Percentiles rank a stretch among this genome's conserved stretches.
These are phyloP conservation scores for Oedothorax gibbosus DNA, from an alignment of 1,140 invertebrate genomes.

Conservation along the genomic window DNA sequence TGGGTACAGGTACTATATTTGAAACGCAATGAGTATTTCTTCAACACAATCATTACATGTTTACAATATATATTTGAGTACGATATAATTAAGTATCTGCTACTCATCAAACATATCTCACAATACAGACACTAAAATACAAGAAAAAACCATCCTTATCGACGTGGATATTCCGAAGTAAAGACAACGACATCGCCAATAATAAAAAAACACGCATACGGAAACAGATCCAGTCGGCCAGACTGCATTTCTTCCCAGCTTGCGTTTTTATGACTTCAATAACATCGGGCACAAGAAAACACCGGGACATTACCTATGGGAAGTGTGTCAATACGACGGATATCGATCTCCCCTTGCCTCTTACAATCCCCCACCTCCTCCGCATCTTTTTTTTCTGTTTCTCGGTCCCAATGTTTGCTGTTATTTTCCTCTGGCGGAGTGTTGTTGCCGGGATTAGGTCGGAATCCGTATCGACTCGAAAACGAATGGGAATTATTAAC, in stretches of 20 bases:
- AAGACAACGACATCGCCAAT: not conserved
- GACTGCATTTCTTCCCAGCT: conserved; percentile 33
- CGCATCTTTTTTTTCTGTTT: conserved; percentile 20
- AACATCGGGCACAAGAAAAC: conserved; percentile 28
- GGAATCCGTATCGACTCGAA: conserved; percentile 11
- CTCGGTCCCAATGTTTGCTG: not conserved
- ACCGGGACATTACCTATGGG: conserved; percentile 46
- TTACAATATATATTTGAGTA: no score
- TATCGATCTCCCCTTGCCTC: conserved; percentile 25
- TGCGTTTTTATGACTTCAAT: conserved; percentile 40
- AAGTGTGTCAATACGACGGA: conserved; percentile 46
- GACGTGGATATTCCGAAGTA: not conserved
- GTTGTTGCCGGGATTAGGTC: conserved; percentile 16
- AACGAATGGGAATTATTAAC: conserved; percentile 29
- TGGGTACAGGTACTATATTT: no score
- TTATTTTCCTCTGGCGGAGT: not conserved
- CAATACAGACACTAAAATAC: not conserved
- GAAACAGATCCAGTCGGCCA: not conserved
- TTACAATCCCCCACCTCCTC: not conserved
- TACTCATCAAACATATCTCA: not conserved
- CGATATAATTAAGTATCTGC: no score
- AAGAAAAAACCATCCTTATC: not conserved
- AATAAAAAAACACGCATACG: not conserved
- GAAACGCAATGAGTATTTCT: no score
- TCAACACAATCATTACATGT: no score